Evolutionary conservation across 1,140 invertebrate genomes (phyloP).

Genomic region (Bombus pascuorum): DNA sequence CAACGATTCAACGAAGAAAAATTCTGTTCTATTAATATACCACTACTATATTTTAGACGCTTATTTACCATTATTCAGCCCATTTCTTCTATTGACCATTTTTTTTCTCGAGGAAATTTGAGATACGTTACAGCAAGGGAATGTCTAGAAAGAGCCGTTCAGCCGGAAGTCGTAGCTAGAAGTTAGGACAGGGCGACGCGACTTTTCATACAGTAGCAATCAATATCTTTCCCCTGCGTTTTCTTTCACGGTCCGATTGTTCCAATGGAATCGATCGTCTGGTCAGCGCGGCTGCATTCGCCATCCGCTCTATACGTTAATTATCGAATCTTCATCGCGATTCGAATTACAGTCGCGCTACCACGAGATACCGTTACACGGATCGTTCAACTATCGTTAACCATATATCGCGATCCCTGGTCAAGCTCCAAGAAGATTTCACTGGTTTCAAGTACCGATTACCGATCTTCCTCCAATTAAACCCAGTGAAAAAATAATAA

Average conservation of each 20-base stretch:
- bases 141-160: neutral
- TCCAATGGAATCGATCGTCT: neutral
- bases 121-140: neutral
- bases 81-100: neutral
- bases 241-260: slow-evolving; percentile 1
- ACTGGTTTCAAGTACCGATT: neutral
- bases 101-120: neutral
- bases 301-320: slow-evolving; percentile 5
- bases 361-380: neutral
- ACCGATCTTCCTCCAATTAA: neutral
- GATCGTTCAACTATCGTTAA: neutral
- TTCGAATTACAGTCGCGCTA: slow-evolving; percentile 23
- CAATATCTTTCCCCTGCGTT: slow-evolving; percentile 17
- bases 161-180: neutral
- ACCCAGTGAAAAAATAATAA: neutral
- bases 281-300: neutral
- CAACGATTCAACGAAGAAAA: no score
- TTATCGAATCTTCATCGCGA: slow-evolving; percentile 11
- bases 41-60: neutral
- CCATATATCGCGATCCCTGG: neutral
- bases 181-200: neutral
- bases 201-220: slow-evolving; percentile 20
- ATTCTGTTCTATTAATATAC: no score
- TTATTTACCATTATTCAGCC: neutral
- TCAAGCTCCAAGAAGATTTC: neutral